These are phyloP conservation scores for Mormyrus lacerda DNA, from an alignment of 2,113 vertebrate species.

Conservation along the genomic window DNA sequence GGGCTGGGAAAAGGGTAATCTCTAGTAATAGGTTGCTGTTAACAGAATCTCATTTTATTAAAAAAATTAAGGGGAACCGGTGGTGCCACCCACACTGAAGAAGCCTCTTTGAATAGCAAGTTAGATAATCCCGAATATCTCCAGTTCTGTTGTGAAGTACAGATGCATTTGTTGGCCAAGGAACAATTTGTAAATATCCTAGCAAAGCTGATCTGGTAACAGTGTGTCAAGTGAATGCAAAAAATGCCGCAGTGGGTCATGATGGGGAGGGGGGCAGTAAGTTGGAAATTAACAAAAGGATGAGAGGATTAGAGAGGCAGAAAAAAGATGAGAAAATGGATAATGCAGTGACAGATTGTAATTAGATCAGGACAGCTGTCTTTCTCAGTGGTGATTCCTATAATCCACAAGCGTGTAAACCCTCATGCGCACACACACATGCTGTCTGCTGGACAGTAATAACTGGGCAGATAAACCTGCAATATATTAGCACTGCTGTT, in stretches of 20 bases:
- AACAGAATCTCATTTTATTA: background rate
- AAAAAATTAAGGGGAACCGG: background rate
- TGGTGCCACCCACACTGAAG: background rate
- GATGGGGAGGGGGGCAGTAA: conserved; percentile 19
- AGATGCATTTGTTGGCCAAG: background rate
- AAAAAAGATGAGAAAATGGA: conserved; percentile 38
- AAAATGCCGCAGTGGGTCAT: background rate
- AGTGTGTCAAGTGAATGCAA: background rate
- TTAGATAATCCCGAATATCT: background rate
- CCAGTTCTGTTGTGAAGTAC: background rate
- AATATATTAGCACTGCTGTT: conserved; percentile 40
- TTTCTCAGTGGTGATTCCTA: conserved; percentile 35
- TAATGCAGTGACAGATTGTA: conserved; percentile 48
- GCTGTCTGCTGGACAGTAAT: conserved; percentile 23
- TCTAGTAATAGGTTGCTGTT: background rate
- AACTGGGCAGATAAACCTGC: conserved; percentile 39
- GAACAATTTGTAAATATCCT: background rate
- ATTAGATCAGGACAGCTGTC: conserved; percentile 51
- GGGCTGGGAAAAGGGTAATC: background rate
- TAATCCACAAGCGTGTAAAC: conserved; percentile 26
- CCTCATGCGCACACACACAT: conserved; percentile 25
- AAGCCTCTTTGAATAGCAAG: background rate
- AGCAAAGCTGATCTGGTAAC: background rate
- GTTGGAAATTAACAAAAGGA: conserved; percentile 11
- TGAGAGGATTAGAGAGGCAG: conserved; percentile 24